These are phyloP conservation scores for Leptothorax acervorum DNA, from an alignment of 2,888 invertebrate genomes.

Conservation along the genomic window DNA sequence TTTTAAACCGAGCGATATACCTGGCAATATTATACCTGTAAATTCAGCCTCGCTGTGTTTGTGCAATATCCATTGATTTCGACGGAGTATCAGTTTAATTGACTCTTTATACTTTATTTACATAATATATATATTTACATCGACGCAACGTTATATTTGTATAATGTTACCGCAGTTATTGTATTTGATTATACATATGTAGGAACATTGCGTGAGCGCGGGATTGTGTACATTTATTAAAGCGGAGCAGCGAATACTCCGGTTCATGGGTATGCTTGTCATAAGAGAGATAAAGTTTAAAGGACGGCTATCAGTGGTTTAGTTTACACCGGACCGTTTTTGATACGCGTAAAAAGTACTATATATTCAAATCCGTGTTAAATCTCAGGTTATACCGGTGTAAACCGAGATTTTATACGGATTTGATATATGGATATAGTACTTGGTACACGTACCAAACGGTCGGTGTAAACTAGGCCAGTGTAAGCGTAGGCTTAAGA, in stretches of 20 bases:
- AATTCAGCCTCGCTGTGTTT: background rate
- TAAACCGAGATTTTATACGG: too few relatives aligned
- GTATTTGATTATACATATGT: background rate
- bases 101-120: background rate
- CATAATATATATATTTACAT: conserved; percentile 22
- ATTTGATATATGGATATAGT: too few relatives aligned
- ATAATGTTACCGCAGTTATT: background rate
- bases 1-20: background rate
- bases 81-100: background rate
- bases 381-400: too few relatives aligned
- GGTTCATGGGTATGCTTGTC: conserved; percentile 57
- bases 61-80: background rate
- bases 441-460: too few relatives aligned
- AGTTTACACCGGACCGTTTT: too few relatives aligned
- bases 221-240: conserved; percentile 36
- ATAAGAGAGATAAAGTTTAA: conserved; percentile 51
- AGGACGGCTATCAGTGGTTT: conserved; percentile 19
- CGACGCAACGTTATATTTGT: background rate
- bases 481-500: conserved; percentile 36
- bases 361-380: too few relatives aligned
- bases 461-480: too few relatives aligned
- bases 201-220: conserved; percentile 17
- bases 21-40: background rate
- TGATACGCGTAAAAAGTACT: too few relatives aligned
- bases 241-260: conserved; percentile 49